Conservation (phyloP, 2,797 vertebrate genomes). For the Margarornis squamiger region DNA sequence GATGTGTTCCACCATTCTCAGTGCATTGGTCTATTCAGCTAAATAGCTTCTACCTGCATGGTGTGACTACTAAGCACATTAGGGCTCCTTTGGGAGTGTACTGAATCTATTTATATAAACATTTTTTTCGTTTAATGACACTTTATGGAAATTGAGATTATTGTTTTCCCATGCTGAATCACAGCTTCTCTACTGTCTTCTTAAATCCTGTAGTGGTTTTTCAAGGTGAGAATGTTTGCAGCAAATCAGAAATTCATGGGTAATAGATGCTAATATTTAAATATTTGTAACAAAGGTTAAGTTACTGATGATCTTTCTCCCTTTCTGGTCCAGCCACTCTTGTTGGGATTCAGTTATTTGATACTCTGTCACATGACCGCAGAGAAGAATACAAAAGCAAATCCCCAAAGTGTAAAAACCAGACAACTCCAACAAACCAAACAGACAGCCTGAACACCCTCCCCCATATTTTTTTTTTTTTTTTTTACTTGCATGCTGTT, state of each 20-base stretch:
- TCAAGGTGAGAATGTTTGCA: background rate
- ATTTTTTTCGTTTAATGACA: background rate
- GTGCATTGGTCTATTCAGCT: background rate
- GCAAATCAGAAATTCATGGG: background rate
- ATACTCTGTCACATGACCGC: background rate
- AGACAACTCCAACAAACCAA: background rate
- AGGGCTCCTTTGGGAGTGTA: background rate
- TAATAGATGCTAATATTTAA: background rate
- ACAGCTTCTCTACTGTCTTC: background rate
- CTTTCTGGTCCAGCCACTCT: background rate
- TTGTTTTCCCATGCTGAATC: background rate
- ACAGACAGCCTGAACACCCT: background rate
- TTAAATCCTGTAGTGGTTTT: background rate
- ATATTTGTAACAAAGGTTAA: background rate
- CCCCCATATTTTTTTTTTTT: background rate
- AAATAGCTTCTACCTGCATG: constrained; percentile 13
- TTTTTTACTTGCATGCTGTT: background rate
- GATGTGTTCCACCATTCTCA: background rate
- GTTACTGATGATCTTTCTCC: background rate
- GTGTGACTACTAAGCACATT: background rate
- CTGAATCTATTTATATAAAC: background rate
- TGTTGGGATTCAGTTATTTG: background rate
- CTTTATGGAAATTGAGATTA: background rate
- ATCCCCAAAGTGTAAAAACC: background rate
- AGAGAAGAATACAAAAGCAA: background rate